phyloP scores from a whole-genome alignment of 2,888 invertebrate species.

The Orthosia cruda region DNA sequence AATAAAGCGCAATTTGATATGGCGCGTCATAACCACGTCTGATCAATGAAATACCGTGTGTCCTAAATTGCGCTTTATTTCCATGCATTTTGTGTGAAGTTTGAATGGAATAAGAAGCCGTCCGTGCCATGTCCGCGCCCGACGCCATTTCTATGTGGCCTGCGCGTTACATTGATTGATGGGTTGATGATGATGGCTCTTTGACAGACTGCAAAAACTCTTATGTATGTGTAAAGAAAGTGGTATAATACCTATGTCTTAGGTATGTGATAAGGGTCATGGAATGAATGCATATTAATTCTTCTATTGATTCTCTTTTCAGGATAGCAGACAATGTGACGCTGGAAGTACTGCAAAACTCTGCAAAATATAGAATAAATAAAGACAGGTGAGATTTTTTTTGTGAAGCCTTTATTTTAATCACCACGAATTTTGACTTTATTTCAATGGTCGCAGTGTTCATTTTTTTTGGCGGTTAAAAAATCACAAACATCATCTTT shows the following conservation, averaged over 20 bases:
- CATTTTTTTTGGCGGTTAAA: neutral
- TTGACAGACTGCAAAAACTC: too few species aligned
- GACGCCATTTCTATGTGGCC: too few species aligned
- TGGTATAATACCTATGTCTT: neutral
- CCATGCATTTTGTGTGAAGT: too few species aligned
- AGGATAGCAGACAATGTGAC: conserved; percentile 83
- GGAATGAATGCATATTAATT: neutral
- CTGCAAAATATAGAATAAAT: conserved; percentile 69
- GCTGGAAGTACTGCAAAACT: conserved; percentile 75
- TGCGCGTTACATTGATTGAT: too few species aligned
- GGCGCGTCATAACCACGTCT: too few species aligned
- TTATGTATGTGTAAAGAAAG: neutral
- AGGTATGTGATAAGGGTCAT: neutral
- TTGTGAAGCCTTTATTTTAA: neutral
- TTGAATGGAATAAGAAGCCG: too few species aligned
- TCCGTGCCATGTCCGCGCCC: too few species aligned
- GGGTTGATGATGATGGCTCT: too few species aligned
- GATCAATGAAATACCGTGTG: too few species aligned
- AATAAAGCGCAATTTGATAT: too few species aligned
- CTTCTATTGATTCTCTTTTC: conserved; percentile 57
- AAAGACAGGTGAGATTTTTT: conserved; percentile 71
- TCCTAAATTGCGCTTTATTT: too few species aligned
- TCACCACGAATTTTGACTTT: neutral
- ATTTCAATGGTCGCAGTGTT: neutral
- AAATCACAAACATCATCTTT: too few species aligned